Evolutionary conservation across 1,140 invertebrate species (phyloP), one percentile per base, ranked within the genome.

Genomic region (Pogonognathellus flavescens): DNA sequence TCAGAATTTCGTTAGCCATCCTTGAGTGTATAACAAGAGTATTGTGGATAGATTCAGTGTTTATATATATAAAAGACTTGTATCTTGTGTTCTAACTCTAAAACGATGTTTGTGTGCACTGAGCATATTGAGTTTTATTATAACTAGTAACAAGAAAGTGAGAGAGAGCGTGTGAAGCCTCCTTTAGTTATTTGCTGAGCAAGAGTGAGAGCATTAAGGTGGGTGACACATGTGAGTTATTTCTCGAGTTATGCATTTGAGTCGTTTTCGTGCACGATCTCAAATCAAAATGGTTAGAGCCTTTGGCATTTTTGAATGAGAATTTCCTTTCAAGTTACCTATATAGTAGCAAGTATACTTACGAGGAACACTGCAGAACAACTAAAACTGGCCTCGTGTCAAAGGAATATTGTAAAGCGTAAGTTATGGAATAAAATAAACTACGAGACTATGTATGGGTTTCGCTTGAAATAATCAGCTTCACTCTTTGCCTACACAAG

Each of bases 391-490:
- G 14, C 14, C 41, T 76, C 41, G 49, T 50, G 41, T 76, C 70
- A 31, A 76, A 76, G 70, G 41, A 6, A 18, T 8, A 76, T 50
- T 76, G 31, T 49, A 76, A 41, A n/a, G 31, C 16, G 41, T 70
- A 70, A 70, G 66, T 70, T 25, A 14, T 76, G 70, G 31, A 76
- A 76, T 76, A 50, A 76, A 76, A 76, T 76, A 76, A 76, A 50
- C 31, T 49, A 50, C 8, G 3, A 1, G 31, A 9, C 10, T 25
- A 66, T 41, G 31, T 41, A 41, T 1, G 31, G 31, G 31, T 41
- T 41, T 41, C 31, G 31, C 31, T 41, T 1, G 31, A 41, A 41
- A 41, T 41, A 41, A 41, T 41, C 31, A 41, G 31, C 31, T 41
- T 41, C 31, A 41, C 2, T 41, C 31, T 41, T 41, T 41, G 31